phyloP scores from a whole-genome alignment of 2,888 invertebrate species.

The Diaperis boleti region DNA sequence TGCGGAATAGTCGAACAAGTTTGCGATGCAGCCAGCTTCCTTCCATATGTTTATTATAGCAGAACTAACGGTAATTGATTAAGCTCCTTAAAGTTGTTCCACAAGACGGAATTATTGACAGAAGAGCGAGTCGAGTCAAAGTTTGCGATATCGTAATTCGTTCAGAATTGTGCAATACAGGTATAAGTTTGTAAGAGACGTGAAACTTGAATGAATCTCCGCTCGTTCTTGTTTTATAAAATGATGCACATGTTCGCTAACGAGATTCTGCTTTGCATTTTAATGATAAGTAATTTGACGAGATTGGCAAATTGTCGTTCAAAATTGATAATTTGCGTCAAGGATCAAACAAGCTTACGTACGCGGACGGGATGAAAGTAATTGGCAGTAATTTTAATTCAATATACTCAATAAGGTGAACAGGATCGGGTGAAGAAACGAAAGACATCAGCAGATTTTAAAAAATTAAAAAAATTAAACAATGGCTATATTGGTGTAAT shows the following conservation, averaged over 20 bases:
- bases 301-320: constrained; percentile 29
- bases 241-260: constrained; percentile 26
- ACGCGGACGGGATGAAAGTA: constrained; percentile 4
- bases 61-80: constrained; percentile 19
- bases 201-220: constrained; percentile 17
- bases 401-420: too few species aligned
- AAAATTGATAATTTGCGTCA: constrained; percentile 26
- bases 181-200: constrained; percentile 22
- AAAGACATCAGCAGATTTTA: too few species aligned
- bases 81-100: constrained; percentile 17
- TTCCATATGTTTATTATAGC: constrained; percentile 24
- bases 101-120: constrained; percentile 17
- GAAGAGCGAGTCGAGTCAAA: constrained; percentile 14
- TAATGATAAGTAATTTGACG: constrained; percentile 23
- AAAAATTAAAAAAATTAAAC: too few species aligned
- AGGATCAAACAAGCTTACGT: constrained; percentile 13
- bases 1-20: constrained; percentile 1
- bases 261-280: constrained; percentile 30
- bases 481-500: too few species aligned
- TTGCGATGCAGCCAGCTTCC: constrained; percentile 6
- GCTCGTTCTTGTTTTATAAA: constrained; percentile 16
- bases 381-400: constrained; percentile 11
- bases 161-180: constrained; percentile 26
- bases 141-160: constrained; percentile 20
- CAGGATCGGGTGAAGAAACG: too few species aligned